phyloP scores from a whole-genome alignment of 2,113 vertebrate species.

The Triplophysa dalaica region DNA sequence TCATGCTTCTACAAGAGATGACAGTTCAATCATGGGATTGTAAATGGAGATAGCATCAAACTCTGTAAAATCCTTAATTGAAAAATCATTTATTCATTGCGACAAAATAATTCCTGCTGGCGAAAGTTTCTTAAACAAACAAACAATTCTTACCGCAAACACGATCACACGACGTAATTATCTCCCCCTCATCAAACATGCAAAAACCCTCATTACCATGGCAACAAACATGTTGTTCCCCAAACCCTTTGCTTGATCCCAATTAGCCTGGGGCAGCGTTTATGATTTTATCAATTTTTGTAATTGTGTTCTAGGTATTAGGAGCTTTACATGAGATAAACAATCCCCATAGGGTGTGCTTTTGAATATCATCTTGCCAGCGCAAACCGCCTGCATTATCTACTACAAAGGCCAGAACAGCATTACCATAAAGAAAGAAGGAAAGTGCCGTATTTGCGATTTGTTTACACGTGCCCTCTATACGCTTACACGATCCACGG shows the following conservation, averaged over 20 bases:
- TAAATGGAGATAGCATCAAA: slow-evolving; percentile 38
- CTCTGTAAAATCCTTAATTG: slow-evolving; percentile 50
- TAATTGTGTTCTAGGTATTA: slow-evolving; percentile 47
- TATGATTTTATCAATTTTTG: slow-evolving; percentile 63
- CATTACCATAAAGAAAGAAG: slow-evolving; percentile 5
- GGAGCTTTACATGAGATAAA: slow-evolving; percentile 55
- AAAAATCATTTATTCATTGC: slow-evolving; percentile 68
- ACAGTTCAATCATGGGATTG: slow-evolving; percentile 33
- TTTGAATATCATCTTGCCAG: slow-evolving; percentile 51
- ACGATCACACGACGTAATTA: slow-evolving; percentile 71
- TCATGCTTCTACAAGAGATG: slow-evolving; percentile 5
- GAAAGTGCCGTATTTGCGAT: not conserved
- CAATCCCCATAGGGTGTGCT: slow-evolving; percentile 42
- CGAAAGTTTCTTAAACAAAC: slow-evolving; percentile 70
- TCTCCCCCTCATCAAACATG: slow-evolving; percentile 67
- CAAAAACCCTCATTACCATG: slow-evolving; percentile 64
- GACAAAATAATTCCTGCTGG: slow-evolving; percentile 66
- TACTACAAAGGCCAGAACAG: not conserved
- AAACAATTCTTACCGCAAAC: slow-evolving; percentile 73
- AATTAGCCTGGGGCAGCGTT: slow-evolving; percentile 57
- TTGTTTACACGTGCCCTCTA: not conserved
- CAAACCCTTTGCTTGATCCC: slow-evolving; percentile 47
- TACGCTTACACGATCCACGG: not conserved
- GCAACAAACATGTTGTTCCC: slow-evolving; percentile 62
- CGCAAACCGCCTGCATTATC: slow-evolving; percentile 4